These are phyloP conservation scores for Argyra leucocephala DNA, from an alignment of 2,888 invertebrate species.

Conservation along the genomic window DNA sequence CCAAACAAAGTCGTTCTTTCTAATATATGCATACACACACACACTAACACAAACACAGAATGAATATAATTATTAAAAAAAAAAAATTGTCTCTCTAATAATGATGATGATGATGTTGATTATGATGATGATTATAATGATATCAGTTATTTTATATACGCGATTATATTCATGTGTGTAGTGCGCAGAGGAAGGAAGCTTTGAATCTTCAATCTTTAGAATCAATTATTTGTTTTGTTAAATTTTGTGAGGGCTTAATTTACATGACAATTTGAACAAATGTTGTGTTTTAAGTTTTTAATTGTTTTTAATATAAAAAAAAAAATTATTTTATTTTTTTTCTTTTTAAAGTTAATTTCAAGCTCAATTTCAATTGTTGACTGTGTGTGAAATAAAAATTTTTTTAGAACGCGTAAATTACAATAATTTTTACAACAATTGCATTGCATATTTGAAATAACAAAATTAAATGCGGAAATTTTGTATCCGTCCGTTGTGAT, in stretches of 20 bases:
- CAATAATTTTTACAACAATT: neutral
- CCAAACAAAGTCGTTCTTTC: neutral
- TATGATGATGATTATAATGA: too few relatives aligned
- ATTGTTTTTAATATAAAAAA: neutral
- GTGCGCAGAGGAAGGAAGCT: neutral
- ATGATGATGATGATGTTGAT: too few relatives aligned
- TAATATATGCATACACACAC: neutral
- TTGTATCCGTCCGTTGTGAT: conserved; percentile 1
- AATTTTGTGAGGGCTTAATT: neutral
- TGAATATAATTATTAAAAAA: too few relatives aligned
- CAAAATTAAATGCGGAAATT: neutral
- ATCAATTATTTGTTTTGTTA: neutral
- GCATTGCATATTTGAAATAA: neutral
- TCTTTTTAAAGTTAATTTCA: neutral
- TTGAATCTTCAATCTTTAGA: neutral
- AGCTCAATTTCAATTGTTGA: conserved; percentile 4
- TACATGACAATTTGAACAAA: neutral
- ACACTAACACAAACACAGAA: too few relatives aligned
- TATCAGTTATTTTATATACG: too few relatives aligned
- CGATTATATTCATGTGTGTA: too few relatives aligned
- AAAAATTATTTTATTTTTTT: neutral
- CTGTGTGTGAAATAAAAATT: neutral
- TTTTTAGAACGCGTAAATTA: neutral
- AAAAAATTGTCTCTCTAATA: too few relatives aligned
- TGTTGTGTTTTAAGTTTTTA: too few relatives aligned